Evolutionary conservation across 2,113 vertebrate genomes (phyloP).

Genomic region (Sardina pilchardus): DNA sequence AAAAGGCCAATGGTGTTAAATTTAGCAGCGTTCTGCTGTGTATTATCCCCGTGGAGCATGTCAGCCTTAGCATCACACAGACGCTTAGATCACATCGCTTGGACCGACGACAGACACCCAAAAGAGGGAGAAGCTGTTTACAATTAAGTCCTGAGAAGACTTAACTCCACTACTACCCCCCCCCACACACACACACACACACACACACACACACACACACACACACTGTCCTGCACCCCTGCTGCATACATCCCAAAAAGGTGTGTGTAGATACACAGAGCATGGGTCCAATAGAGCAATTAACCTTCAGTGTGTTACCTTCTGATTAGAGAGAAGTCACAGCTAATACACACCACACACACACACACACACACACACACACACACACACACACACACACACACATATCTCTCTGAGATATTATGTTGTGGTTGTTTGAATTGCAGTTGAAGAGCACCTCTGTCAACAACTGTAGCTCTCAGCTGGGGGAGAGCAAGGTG

Average conservation of each 20-base stretch:
- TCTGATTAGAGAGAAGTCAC: constrained; percentile 46
- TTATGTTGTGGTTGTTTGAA: not conserved
- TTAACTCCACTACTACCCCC: not conserved
- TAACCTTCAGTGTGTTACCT: constrained; percentile 54
- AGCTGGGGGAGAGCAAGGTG: constrained; percentile 36
- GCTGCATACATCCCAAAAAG: no score
- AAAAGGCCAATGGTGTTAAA: not conserved
- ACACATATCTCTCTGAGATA: not conserved
- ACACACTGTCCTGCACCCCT: not conserved
- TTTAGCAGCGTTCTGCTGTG: not conserved
- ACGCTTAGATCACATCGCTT: not conserved
- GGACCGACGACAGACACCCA: not conserved
- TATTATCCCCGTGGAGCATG: not conserved
- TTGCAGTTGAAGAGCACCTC: not conserved
- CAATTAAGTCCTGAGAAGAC: not conserved
- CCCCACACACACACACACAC: no score
- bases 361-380: not conserved
- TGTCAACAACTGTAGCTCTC: constrained; percentile 34
- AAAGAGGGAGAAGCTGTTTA: not conserved
- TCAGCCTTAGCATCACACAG: not conserved
- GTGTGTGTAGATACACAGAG: no score
- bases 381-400: not conserved
- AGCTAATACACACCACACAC: not conserved
- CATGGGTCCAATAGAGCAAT: constrained; percentile 51
- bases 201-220: not conserved